Evolutionary conservation across 2,113 vertebrate species (phyloP).

Genomic region (Nesogale talazaci): DNA sequence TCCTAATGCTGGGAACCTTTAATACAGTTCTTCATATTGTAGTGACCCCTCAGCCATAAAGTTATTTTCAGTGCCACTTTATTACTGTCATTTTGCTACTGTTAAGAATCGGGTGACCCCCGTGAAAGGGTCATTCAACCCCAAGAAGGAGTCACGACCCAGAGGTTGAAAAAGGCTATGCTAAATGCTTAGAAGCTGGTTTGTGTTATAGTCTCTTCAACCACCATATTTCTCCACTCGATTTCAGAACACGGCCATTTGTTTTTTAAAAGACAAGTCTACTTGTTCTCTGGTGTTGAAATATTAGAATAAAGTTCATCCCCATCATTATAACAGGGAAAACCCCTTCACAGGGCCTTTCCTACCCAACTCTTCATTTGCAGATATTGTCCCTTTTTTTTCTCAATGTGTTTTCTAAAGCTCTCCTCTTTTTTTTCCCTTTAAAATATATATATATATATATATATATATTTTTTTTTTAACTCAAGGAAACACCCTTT

Average conservation of each 20-base stretch:
- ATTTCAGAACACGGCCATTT: background rate
- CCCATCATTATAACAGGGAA: background rate
- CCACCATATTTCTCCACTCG: background rate
- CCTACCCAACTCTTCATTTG: background rate
- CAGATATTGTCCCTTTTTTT: background rate
- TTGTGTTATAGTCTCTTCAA: background rate
- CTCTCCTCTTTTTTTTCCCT: background rate
- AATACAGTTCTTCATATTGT: too few species aligned
- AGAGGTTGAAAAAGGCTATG: too few species aligned
- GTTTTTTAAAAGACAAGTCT: slow-evolving; percentile 40
- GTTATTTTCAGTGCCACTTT: too few species aligned
- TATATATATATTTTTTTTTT: too few species aligned
- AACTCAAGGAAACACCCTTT: background rate
- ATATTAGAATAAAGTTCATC: slow-evolving; percentile 14
- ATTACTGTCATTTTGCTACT: too few species aligned
- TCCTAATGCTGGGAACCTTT: too few species aligned
- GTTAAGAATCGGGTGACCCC: too few species aligned
- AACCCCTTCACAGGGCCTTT: background rate
- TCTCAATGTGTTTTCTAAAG: background rate
- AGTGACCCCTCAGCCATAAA: too few species aligned
- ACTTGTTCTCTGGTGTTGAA: background rate
- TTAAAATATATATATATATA: background rate
- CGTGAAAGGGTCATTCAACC: too few species aligned
- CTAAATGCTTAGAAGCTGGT: background rate
- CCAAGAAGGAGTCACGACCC: too few species aligned